Percentiles rank a stretch among this genome's conserved stretches.
These are phyloP conservation scores for Chymomyza amoena DNA, from an alignment of 2,888 invertebrate species.

Conservation along the genomic window DNA sequence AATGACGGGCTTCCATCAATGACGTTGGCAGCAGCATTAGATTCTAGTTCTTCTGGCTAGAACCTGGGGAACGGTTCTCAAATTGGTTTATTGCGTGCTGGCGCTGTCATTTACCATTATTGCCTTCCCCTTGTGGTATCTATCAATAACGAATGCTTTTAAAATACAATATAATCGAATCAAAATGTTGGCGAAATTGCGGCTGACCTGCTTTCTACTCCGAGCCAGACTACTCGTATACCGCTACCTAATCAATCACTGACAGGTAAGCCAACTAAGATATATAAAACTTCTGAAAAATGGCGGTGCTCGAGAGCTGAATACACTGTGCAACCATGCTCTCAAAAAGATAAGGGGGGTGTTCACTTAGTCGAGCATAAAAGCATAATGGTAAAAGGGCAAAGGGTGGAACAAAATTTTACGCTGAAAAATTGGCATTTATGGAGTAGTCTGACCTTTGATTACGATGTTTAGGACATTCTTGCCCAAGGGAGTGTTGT, in stretches of 20 bases:
- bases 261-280: background rate
- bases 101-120: background rate
- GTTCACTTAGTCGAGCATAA: too few species aligned
- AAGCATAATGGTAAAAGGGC: too few species aligned
- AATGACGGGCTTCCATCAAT: slow-evolving; percentile 14
- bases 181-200: slow-evolving; percentile 9
- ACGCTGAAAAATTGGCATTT: too few species aligned
- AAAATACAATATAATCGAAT: slow-evolving; percentile 19
- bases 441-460: too few species aligned
- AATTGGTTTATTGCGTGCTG: slow-evolving; percentile 55
- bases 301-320: too few species aligned
- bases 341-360: background rate
- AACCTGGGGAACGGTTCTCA: slow-evolving; percentile 9
- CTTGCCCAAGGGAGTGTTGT: too few species aligned
- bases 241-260: background rate
- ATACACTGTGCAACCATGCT: background rate
- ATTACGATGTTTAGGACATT: too few species aligned
- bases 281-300: background rate
- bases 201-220: background rate
- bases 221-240: background rate
- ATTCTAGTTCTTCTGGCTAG: background rate
- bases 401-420: too few species aligned
- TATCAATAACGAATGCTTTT: slow-evolving; percentile 34
- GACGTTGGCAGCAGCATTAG: background rate
- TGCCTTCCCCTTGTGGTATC: background rate